Percentiles rank a stretch among this genome's conserved stretches.
These are phyloP conservation scores for Agonum fuliginosum DNA, from an alignment of 2,888 invertebrate species.

Conservation along the genomic window DNA sequence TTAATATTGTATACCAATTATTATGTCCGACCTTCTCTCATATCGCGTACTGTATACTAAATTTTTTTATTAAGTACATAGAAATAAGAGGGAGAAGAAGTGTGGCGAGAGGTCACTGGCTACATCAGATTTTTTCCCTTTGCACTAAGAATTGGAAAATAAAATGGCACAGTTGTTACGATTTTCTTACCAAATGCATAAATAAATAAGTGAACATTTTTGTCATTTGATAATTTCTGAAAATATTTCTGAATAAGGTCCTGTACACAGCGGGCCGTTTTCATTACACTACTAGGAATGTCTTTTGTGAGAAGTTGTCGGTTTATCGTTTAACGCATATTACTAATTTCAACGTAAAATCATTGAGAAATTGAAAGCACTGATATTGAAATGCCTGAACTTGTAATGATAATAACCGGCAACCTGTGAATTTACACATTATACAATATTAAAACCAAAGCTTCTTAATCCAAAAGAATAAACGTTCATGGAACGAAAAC, in stretches of 20 bases:
- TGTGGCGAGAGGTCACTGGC: too few relatives aligned
- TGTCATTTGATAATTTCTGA: background rate
- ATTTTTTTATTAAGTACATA: too few relatives aligned
- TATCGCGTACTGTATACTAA: too few relatives aligned
- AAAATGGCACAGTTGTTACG: too few relatives aligned
- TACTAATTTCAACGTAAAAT: conserved; percentile 42
- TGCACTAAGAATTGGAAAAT: too few relatives aligned
- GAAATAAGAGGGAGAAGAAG: too few relatives aligned
- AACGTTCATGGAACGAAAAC: background rate
- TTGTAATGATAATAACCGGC: background rate
- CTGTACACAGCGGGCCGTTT: conserved; percentile 22
- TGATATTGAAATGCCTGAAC: conserved; percentile 29
- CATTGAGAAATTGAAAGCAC: conserved; percentile 29
- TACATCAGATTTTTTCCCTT: too few relatives aligned
- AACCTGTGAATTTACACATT: conserved; percentile 25
- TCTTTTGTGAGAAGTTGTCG: conserved; percentile 21
- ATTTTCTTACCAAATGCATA: too few relatives aligned
- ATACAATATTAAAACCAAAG: conserved; percentile 2
- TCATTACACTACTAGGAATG: conserved; percentile 39
- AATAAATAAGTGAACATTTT: too few relatives aligned
- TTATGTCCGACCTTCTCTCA: too few relatives aligned
- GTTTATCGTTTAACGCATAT: conserved; percentile 11
- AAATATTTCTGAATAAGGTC: conserved; percentile 14
- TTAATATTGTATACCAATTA: too few relatives aligned
- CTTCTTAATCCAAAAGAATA: background rate